Evolutionary conservation across 2,797 vertebrate genomes (phyloP).

Genomic region (Betta splendens): DNA sequence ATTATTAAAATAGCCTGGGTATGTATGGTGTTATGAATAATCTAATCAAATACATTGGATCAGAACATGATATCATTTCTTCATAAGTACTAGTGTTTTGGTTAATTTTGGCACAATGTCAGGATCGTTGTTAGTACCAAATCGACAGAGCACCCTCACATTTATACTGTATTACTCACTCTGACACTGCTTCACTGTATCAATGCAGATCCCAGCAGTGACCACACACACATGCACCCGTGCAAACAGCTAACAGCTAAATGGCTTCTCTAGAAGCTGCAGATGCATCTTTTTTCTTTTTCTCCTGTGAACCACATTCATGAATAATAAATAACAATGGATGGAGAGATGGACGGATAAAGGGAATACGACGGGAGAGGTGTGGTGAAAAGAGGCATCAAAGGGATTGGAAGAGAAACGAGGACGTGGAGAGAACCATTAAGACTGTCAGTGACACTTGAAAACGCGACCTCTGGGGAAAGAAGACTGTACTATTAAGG

Average conservation of each 20-base stretch:
- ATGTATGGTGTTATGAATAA: not conserved
- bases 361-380: constrained; percentile 25
- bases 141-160: not conserved
- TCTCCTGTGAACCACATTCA: constrained; percentile 46
- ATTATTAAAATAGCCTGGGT: not conserved
- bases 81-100: not conserved
- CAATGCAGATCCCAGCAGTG: constrained; percentile 19
- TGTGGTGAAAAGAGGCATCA: constrained; percentile 26
- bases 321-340: constrained; percentile 64
- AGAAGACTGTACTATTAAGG: constrained; percentile 3
- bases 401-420: not conserved
- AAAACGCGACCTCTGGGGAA: constrained; percentile 21
- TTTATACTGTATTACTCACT: constrained; percentile 4
- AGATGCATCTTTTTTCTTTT: constrained; percentile 48
- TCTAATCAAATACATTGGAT: not conserved
- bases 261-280: constrained; percentile 41
- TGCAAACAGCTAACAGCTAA: constrained; percentile 11
- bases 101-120: not conserved
- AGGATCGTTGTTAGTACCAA: no score
- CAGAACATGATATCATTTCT: no score
- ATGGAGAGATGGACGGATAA: constrained; percentile 34
- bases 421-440: constrained; percentile 16
- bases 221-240: constrained; percentile 15
- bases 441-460: constrained; percentile 27
- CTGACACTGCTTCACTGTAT: constrained; percentile 22